Base-by-base conservation (phyloP, 37 sponge, comb jelly and placozoan genomes). In the Sycon ciliatum region DNA sequence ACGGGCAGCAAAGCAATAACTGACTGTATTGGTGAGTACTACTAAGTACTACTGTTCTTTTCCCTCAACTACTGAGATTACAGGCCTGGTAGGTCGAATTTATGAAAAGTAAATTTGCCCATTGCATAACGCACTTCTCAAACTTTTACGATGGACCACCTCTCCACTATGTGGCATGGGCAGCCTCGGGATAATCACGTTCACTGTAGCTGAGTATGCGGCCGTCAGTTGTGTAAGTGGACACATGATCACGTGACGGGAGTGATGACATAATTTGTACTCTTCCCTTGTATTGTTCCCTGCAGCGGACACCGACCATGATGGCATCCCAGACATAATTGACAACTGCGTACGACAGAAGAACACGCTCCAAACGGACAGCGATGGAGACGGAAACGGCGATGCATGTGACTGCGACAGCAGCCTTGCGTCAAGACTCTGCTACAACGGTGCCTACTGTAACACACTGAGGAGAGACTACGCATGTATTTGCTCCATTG, bases 361-460 rank as follows among this genome's bases (percentile, higher is more conserved):
- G 7, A 60, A 60, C 16, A 18, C 26, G 63, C 22, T 22, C 16
- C 63, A 60, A 18, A 60, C 7, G 9, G 63, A 60, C 63, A 24
- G 24, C 9, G 63, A 60, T 24, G 63, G 26, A 11, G 63, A 60
- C 63, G 63, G 63, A 7, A 22, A 24, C 32, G 63, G 63, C 63
- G 63, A 60, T 24, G 63, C 63, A 11, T 60, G 63, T 24, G 63
- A 60, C 32, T 60, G 63, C 63, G 53, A 46, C 53, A 46, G n/a
- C n/a, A n/a, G 53, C 53, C 26, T 60, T 30, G 22, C 63, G 27
- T 23, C 9, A 7, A 60, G 9, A 11, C 27, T 22, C 26, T 28
- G 31, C 63, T 22, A 23, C 32, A 22, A 22, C 31, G 63, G 16
- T 18, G 31, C 24, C 63, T 11, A 28, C 22, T 60, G 63, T 24